Percentiles rank a stretch among this genome's conserved stretches.
These are phyloP conservation scores for Abramis brama DNA, from an alignment of 2,113 vertebrate genomes.

Conservation along the genomic window DNA sequence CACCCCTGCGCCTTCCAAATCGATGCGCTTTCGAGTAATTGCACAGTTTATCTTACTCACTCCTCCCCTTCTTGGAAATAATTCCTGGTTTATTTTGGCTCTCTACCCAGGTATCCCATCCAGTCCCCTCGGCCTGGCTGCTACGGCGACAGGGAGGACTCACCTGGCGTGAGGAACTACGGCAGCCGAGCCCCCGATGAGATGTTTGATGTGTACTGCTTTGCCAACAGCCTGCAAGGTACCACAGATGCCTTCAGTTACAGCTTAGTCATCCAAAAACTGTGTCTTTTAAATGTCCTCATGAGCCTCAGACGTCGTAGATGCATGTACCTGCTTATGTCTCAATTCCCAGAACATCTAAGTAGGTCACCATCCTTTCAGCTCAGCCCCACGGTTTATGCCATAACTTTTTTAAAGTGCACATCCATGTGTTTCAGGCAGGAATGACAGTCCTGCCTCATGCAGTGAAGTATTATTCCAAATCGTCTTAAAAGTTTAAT, in stretches of 20 bases:
- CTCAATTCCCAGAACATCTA: constrained; percentile 42
- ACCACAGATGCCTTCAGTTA: constrained; percentile 51
- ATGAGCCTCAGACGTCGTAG: constrained; percentile 32
- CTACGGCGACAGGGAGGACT: constrained; percentile 91
- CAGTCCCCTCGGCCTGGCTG: constrained; percentile 92
- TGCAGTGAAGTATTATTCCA: background rate
- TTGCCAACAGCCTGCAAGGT: constrained; percentile 84
- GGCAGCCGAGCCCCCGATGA: constrained; percentile 82
- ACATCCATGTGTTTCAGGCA: constrained; percentile 16
- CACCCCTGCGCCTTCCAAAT: constrained; percentile 60
- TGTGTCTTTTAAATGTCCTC: constrained; percentile 28
- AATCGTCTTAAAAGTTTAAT: background rate
- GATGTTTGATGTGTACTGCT: constrained; percentile 95
- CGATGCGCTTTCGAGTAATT: constrained; percentile 67
- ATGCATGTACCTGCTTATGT: constrained; percentile 50
- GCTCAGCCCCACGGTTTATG: constrained; percentile 36
- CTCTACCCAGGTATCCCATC: constrained; percentile 88
- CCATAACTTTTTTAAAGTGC: constrained; percentile 36
- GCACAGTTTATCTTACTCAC: constrained; percentile 53
- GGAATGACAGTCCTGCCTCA: background rate
- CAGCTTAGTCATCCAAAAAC: constrained; percentile 56
- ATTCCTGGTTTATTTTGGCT: constrained; percentile 45
- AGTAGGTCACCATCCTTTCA: constrained; percentile 58
- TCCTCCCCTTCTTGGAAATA: constrained; percentile 18
- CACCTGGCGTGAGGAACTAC: constrained; percentile 93